A percentile compares a stretch with the other conserved stretches of the same genome.
Evolutionary conservation across 2,797 vertebrate genomes (phyloP).

Genomic region (Sebastes iracundus): DNA sequence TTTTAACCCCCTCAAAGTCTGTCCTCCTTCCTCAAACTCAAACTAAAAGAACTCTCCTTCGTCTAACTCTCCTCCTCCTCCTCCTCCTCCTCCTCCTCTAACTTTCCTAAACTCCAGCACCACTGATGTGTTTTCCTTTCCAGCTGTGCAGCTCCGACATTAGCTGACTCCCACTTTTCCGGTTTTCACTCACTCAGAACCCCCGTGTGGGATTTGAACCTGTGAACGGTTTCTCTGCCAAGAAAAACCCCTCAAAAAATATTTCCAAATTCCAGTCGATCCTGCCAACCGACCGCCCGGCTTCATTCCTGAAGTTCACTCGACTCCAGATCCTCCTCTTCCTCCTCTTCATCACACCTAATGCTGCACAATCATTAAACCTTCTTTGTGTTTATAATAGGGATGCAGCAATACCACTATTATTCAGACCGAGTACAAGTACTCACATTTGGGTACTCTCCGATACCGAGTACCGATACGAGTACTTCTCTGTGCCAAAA

Average conservation of each 20-base stretch:
- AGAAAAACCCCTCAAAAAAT: conserved; percentile 27
- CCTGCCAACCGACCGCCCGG: background rate
- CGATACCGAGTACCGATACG: no score
- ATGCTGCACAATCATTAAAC: no score
- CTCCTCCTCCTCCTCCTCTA: background rate
- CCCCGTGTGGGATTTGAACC: conserved; percentile 49
- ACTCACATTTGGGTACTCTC: no score
- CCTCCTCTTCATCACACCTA: no score
- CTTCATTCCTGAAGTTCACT: conserved; percentile 9
- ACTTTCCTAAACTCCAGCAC: background rate
- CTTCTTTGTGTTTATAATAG: no score
- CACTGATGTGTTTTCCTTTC: conserved; percentile 61
- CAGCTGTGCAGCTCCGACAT: conserved; percentile 15
- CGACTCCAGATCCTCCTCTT: background rate
- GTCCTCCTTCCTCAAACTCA: background rate
- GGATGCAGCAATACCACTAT: no score
- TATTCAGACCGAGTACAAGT: no score
- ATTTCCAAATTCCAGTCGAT: conserved; percentile 37
- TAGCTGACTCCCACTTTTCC: conserved; percentile 52
- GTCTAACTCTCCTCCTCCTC: background rate
- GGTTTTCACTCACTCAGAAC: conserved; percentile 59
- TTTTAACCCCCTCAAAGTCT: background rate
- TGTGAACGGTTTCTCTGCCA: conserved; percentile 37
- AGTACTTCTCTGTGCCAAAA: no score
- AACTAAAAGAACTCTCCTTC: background rate